These are phyloP conservation scores for Acanthurus leucopareius DNA, from an alignment of 2,797 vertebrate species.

Conservation along the genomic window DNA sequence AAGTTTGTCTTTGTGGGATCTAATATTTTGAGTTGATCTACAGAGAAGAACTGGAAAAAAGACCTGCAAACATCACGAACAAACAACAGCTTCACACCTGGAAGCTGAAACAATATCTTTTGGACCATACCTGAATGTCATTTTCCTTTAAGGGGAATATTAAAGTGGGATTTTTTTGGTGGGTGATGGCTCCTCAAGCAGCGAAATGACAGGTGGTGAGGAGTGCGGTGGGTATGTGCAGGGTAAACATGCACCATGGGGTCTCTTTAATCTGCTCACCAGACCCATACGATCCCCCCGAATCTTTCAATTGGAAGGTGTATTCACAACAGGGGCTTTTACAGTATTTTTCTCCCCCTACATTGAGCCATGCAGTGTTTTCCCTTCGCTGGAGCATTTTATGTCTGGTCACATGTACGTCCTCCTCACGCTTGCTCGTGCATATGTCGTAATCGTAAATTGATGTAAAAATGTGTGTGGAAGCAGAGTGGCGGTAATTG, in stretches of 20 bases:
- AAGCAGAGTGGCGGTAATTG: conserved; percentile 47
- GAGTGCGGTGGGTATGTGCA: conserved; percentile 54
- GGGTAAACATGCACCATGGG: conserved; percentile 75
- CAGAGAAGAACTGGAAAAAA: neutral
- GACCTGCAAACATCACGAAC: conserved; percentile 1
- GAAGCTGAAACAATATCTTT: conserved; percentile 19
- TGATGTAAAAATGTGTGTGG: conserved; percentile 28
- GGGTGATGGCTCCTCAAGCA: conserved; percentile 36
- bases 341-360: conserved; percentile 3
- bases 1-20: neutral
- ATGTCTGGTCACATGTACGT: conserved; percentile 22
- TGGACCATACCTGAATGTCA: conserved; percentile 1
- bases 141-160: conserved; percentile 42
- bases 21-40: neutral
- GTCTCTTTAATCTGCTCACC: conserved; percentile 83
- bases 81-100: conserved; percentile 14
- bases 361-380: neutral
- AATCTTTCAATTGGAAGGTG: conserved; percentile 39
- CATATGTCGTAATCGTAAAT: conserved; percentile 18
- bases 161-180: conserved; percentile 41
- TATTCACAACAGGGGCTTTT: conserved; percentile 10
- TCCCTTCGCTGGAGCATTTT: neutral
- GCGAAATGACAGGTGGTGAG: conserved; percentile 82
- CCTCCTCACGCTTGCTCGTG: conserved; percentile 10
- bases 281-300: conserved; percentile 73